Evolutionary conservation across 92 coral and sea anemone genomes (phyloP), one percentile per base, ranked within the genome.

Genomic region (Epizoanthus stellaris): DNA sequence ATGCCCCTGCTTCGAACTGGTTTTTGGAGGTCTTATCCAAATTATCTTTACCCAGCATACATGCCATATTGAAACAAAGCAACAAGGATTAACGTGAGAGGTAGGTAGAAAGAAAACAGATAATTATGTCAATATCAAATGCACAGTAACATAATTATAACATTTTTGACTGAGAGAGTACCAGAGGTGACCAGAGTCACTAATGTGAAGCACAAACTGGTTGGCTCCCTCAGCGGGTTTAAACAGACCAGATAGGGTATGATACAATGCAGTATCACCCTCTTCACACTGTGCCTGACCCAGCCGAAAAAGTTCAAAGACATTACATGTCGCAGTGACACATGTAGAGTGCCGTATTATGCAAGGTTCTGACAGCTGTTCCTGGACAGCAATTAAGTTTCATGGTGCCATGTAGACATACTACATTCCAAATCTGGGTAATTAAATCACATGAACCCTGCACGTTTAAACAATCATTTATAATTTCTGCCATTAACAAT

Each of bases 171-270:
- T 88, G 92, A 83, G 89, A 61, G 91, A 75, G 92, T 73, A 82
- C 72, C 81, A 73, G 72, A 23, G 59, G 67, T 60, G n/a, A 17
- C 20, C 3, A 3, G 6, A 57, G 5, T 17, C 54, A 69, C 43
- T 75, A 34, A 39, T 53, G 47, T 43, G 16, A 9, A 14, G 1
- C 40, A 30, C 54, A 70, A 52, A 16, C 45, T 59, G 71, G 82
- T 60, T 71, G 81, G 80, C 87, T 91, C 92, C 91, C 93, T 85
- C 98, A 92, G 75, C 79, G 98, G 98, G 98, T 96, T 96, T 80
- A 96, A 96, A 96, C 98, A 96, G 95, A 82, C 88, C 81, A 90
- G 93, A 98, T 75, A 93, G 93, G 92, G 94, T 96, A 82, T 89
- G 85, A 85, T 85, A 85, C 94, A 68, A 80, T 30, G 20, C 57